These are phyloP conservation scores for Coecobrya sp. DNA, from an alignment of 2,888 invertebrate genomes.

Conservation along the genomic window DNA sequence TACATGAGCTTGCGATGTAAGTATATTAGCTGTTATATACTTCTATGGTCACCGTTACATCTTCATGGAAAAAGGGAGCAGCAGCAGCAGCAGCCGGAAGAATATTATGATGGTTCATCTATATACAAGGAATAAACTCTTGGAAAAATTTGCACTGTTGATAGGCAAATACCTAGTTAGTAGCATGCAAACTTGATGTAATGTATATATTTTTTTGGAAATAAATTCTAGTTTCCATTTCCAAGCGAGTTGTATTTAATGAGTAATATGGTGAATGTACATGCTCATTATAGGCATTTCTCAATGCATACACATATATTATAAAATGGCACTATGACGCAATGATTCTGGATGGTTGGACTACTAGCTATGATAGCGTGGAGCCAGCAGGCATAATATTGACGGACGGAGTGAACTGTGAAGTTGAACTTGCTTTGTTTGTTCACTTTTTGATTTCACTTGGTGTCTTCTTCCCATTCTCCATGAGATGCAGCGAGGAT, in stretches of 20 bases:
- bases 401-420: slow-evolving; percentile 7
- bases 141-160: not conserved
- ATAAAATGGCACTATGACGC: not conserved
- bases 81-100: not conserved
- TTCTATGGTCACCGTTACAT: not conserved
- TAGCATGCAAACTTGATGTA: too few species aligned
- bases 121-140: not conserved
- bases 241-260: too few species aligned
- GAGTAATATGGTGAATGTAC: too few species aligned
- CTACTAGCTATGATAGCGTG: not conserved
- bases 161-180: too few species aligned
- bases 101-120: not conserved
- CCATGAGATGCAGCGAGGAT: not conserved
- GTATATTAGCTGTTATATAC: too few species aligned
- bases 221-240: too few species aligned
- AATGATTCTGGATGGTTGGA: too few species aligned
- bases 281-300: not conserved
- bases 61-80: not conserved
- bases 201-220: too few species aligned
- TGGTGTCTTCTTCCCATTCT: not conserved
- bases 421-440: not conserved
- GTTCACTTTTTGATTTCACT: not conserved
- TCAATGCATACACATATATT: not conserved
- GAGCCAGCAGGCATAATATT: not conserved
- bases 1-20: too few species aligned